Evolutionary conservation across 2,888 invertebrate species (phyloP).

Genomic region (Pyrgus malvae): DNA sequence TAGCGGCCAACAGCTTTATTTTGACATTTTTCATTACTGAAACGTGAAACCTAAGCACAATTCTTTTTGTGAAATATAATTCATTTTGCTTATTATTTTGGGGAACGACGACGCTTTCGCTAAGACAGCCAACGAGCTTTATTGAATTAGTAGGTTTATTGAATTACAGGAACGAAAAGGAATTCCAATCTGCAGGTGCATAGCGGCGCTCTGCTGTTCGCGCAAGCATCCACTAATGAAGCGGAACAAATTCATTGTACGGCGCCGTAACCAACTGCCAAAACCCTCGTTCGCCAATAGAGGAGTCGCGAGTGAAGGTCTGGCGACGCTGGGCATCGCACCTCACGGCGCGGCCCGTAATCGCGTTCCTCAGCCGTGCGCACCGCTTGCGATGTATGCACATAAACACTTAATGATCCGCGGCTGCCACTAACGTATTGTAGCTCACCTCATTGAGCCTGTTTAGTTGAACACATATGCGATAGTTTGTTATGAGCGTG

Average conservation of each 20-base stretch:
- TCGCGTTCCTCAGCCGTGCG: constrained; percentile 23
- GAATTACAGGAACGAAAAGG: constrained; percentile 28
- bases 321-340: not conserved
- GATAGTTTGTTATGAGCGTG: not conserved
- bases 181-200: constrained; percentile 36
- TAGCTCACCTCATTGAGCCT: not conserved
- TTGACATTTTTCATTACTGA: too few relatives aligned
- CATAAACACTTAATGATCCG: constrained; percentile 23
- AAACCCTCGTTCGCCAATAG: not conserved
- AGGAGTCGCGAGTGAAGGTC: not conserved
- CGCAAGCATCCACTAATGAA: constrained; percentile 40
- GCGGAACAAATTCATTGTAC: constrained; percentile 37
- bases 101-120: too few relatives aligned
- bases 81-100: too few relatives aligned
- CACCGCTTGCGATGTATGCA: constrained; percentile 26
- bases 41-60: too few relatives aligned
- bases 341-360: constrained; percentile 8
- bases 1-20: too few relatives aligned
- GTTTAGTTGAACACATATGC: too few relatives aligned
- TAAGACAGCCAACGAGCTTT: not conserved
- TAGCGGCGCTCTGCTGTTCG: constrained; percentile 23
- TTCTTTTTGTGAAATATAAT: too few relatives aligned
- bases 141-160: constrained; percentile 17
- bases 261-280: constrained; percentile 3
- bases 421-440: not conserved